phyloP scores from a whole-genome alignment of 1,140 invertebrate genomes.

The Periplaneta americana region DNA sequence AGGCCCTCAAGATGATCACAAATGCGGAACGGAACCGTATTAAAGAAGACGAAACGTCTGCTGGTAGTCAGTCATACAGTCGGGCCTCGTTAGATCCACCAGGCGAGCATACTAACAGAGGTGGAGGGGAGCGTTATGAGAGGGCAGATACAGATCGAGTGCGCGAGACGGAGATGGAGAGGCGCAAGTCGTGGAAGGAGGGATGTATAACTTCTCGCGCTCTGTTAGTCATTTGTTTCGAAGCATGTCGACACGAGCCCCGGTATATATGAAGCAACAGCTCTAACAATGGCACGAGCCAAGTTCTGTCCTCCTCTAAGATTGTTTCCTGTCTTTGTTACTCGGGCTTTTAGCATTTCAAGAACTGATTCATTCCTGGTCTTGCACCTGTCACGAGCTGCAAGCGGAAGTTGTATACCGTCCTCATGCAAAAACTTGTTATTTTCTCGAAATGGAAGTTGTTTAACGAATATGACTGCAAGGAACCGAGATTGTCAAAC shows the following conservation, averaged over 20 bases:
- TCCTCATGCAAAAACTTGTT: too few species aligned
- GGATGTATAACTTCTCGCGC: constrained; percentile 35
- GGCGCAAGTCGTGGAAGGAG: not conserved
- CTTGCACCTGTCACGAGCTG: not conserved
- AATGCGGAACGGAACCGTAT: not conserved
- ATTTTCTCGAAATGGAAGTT: too few species aligned
- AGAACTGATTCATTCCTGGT: not conserved
- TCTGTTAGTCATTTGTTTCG: constrained; percentile 42
- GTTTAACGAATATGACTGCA: too few species aligned
- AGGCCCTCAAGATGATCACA: not conserved
- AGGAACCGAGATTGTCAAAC: too few species aligned
- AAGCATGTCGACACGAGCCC: constrained; percentile 43
- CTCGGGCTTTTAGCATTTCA: not conserved
- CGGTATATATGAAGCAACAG: not conserved
- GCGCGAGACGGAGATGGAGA: not conserved
- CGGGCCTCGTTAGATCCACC: constrained; percentile 4
- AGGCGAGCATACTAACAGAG: not conserved
- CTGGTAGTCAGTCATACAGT: not conserved
- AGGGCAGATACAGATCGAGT: not conserved
- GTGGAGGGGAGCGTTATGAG: not conserved
- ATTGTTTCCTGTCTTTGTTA: not conserved
- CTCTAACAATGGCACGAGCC: constrained; percentile 8
- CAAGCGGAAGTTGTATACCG: not conserved
- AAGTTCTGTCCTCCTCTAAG: not conserved
- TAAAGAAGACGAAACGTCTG: constrained; percentile 1